Evolutionary conservation across 2,888 invertebrate species (phyloP).

Genomic region (Drosophila prostipennis): DNA sequence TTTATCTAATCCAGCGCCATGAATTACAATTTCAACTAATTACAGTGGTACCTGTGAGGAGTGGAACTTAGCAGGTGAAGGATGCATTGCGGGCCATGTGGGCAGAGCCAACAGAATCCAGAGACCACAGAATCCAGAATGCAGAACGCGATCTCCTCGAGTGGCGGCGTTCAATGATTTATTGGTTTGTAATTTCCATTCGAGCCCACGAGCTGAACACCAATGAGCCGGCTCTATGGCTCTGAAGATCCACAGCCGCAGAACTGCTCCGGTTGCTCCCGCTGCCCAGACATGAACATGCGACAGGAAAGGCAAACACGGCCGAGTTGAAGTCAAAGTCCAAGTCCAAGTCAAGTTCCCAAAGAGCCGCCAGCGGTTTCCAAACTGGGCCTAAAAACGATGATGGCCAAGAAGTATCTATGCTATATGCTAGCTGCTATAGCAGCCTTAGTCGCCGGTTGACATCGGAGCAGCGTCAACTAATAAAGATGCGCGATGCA

Average conservation of each 20-base stretch:
- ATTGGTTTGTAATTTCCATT: constrained; percentile 77
- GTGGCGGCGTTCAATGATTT: constrained; percentile 66
- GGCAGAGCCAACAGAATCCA: constrained; percentile 25
- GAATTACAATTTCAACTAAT: constrained; percentile 80
- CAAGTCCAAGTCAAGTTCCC: constrained; percentile 12
- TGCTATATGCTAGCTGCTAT: background rate
- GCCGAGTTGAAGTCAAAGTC: constrained; percentile 30
- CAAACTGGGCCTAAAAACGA: constrained; percentile 72
- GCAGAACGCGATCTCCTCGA: constrained; percentile 20
- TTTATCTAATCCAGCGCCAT: constrained; percentile 79
- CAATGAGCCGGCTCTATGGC: constrained; percentile 51
- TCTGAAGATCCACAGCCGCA: background rate
- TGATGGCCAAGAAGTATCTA: constrained; percentile 57
- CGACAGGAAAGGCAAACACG: constrained; percentile 74
- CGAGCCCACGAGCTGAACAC: constrained; percentile 72
- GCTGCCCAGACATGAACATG: constrained; percentile 68
- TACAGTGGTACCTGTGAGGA: constrained; percentile 59
- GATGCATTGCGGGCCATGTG: constrained; percentile 39
- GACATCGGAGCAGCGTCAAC: constrained; percentile 73
- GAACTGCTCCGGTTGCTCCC: constrained; percentile 43
- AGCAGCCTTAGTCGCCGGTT: constrained; percentile 15
- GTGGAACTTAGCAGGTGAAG: constrained; percentile 36
- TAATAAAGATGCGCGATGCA: constrained; percentile 80
- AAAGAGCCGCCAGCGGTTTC: constrained; percentile 58
- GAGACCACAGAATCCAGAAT: constrained; percentile 3